Evolutionary conservation across 2,888 invertebrate species (phyloP).

Genomic region (Sphaerophoria taeniata): DNA sequence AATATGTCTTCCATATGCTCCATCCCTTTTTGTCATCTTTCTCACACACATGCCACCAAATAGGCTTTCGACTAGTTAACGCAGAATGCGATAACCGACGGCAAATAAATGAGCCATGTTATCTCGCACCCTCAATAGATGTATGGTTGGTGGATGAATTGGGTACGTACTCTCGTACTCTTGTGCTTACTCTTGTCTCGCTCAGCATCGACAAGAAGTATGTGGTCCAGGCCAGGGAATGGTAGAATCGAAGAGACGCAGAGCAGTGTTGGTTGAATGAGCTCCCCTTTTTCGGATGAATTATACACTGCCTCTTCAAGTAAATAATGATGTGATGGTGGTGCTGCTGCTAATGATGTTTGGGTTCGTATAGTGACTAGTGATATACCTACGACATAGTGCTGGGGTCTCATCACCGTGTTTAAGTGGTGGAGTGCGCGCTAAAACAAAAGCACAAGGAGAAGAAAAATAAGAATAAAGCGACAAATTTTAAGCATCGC

Average conservation of each 20-base stretch:
- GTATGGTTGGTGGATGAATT: slow-evolving; percentile 12
- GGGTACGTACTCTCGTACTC: slow-evolving; percentile 8
- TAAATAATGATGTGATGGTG: not conserved
- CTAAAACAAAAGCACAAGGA: slow-evolving; percentile 67
- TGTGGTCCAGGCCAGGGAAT: no score
- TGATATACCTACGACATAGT: slow-evolving; percentile 19
- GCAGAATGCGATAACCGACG: slow-evolving; percentile 59
- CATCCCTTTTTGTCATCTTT: slow-evolving; percentile 37
- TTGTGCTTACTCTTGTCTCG: slow-evolving; percentile 1
- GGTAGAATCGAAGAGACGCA: no score
- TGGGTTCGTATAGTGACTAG: slow-evolving; percentile 6
- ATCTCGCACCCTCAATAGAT: slow-evolving; percentile 70
- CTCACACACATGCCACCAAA: slow-evolving; percentile 63
- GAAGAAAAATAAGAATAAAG: slow-evolving; percentile 48
- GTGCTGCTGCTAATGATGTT: slow-evolving; percentile 48
- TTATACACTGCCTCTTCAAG: slow-evolving; percentile 13
- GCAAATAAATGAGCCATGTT: slow-evolving; percentile 69
- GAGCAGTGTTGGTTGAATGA: not conserved
- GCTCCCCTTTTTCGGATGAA: slow-evolving; percentile 21
- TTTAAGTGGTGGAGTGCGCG: slow-evolving; percentile 60
- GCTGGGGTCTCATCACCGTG: not conserved
- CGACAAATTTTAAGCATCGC: slow-evolving; percentile 74
- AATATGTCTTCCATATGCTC: not conserved
- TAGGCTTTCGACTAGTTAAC: slow-evolving; percentile 53
- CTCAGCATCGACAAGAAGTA: no score